Conservation (phyloP, 2,888 invertebrate genomes). For the Caenorhabditis panamensis region DNA sequence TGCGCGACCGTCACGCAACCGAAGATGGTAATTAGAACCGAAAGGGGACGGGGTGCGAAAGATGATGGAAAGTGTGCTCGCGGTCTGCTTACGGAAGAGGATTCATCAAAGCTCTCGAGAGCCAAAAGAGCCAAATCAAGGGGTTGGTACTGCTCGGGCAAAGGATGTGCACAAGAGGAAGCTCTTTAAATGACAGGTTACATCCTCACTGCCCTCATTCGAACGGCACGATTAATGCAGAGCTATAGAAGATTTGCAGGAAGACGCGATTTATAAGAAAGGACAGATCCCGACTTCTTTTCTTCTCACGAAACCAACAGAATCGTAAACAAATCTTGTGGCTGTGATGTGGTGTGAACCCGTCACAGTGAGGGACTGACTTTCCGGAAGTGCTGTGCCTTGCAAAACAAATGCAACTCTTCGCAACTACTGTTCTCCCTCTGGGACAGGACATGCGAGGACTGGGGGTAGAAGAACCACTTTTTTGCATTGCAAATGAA, state of each 20-base stretch:
- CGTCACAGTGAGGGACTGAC: slow-evolving; percentile 23
- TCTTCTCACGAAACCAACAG: background rate
- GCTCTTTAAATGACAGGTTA: slow-evolving; percentile 33
- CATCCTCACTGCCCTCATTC: too few species aligned
- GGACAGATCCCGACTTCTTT: background rate
- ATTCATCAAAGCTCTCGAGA: slow-evolving; percentile 53
- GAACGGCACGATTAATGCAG: background rate
- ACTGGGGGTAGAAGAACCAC: slow-evolving; percentile 34
- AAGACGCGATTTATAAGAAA: slow-evolving; percentile 8
- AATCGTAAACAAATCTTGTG: slow-evolving; percentile 47
- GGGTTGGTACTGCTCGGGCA: slow-evolving; percentile 1
- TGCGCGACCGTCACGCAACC: slow-evolving; percentile 56
- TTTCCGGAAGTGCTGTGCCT: slow-evolving; percentile 25
- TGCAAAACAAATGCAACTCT: background rate
- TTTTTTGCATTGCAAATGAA: slow-evolving; percentile 61
- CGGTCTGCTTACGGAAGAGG: slow-evolving; percentile 15
- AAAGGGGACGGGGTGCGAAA: slow-evolving; percentile 13
- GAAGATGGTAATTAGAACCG: slow-evolving; percentile 56
- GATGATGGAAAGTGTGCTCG: slow-evolving; percentile 49
- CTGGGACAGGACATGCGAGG: slow-evolving; percentile 33
- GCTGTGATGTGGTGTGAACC: too few species aligned
- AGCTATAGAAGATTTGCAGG: background rate
- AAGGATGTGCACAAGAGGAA: slow-evolving; percentile 12
- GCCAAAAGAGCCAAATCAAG: slow-evolving; percentile 24
- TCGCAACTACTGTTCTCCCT: slow-evolving; percentile 48